A percentile compares a stretch with the other conserved stretches of the same genome.
Conservation (phyloP, 1,140 invertebrate genomes). For the Microplitis demolitor region DNA sequence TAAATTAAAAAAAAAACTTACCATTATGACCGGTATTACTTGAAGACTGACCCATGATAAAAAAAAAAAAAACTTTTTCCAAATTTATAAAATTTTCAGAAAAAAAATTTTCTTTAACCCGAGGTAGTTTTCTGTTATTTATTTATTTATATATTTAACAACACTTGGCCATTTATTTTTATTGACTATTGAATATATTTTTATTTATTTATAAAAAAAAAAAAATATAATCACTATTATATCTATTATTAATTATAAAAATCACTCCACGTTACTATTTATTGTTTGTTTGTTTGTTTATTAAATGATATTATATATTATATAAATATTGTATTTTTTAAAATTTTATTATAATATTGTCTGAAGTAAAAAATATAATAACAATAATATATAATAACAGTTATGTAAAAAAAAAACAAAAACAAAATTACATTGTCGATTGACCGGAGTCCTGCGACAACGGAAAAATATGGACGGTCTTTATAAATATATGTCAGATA, state of each 20-base stretch:
- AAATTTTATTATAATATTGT: neutral
- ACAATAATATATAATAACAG: neutral
- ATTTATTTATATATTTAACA: neutral
- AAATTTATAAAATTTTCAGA: too few relatives aligned
- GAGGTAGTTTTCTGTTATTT: neutral
- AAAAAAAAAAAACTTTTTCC: too few relatives aligned
- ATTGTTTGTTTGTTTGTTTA: too few relatives aligned
- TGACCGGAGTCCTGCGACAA: constrained; percentile 23
- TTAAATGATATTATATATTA: neutral
- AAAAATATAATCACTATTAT: too few relatives aligned
- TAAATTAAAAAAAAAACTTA: constrained; percentile 39
- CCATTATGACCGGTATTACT: constrained; percentile 55
- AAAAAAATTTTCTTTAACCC: too few relatives aligned
- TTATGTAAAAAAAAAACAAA: constrained; percentile 17
- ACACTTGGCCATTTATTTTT: neutral
- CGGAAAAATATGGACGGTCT: constrained; percentile 16
- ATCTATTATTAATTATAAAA: too few relatives aligned
- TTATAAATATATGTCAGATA: neutral
- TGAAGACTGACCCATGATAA: constrained; percentile 53
- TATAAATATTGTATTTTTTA: neutral
- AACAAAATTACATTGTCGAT: constrained; percentile 25
- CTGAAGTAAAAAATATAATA: too few relatives aligned
- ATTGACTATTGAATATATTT: too few relatives aligned
- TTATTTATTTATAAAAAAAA: too few relatives aligned
- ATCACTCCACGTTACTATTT: too few relatives aligned